phyloP scores from a whole-genome alignment of 2,888 invertebrate genomes.

The Galerucella nymphaeae region DNA sequence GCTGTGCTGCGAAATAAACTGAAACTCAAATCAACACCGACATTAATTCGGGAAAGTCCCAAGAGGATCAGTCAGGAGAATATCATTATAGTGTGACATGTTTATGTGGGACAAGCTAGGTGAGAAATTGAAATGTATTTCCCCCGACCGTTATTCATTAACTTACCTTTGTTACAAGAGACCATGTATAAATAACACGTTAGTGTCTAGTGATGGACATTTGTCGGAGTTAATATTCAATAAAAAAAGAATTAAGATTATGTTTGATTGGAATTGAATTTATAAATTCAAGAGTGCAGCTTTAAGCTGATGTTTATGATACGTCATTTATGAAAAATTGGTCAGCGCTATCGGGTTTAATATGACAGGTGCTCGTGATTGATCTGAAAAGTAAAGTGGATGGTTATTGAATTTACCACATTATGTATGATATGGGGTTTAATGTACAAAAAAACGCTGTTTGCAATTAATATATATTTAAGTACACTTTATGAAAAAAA shows the following conservation, averaged over 20 bases:
- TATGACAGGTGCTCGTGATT: too few relatives aligned
- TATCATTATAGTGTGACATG: constrained; percentile 21
- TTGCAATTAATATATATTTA: too few relatives aligned
- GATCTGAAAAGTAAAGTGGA: too few relatives aligned
- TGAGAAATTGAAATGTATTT: constrained; percentile 26
- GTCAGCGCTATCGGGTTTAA: too few relatives aligned
- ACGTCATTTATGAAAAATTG: too few relatives aligned
- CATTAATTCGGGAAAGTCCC: constrained; percentile 26
- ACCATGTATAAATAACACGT: not conserved
- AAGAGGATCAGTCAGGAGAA: constrained; percentile 23
- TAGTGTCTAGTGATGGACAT: not conserved
- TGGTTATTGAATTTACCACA: too few relatives aligned
- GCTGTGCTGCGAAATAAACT: constrained; percentile 16
- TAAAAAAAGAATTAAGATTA: not conserved
- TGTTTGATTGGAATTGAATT: too few relatives aligned
- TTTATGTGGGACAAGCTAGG: constrained; percentile 25
- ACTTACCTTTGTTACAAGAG: constrained; percentile 15
- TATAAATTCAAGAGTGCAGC: too few relatives aligned
- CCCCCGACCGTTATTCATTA: constrained; percentile 13
- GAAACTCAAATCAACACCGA: constrained; percentile 22
- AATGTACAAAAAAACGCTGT: too few relatives aligned
- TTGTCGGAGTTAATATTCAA: not conserved
- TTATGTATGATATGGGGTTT: too few relatives aligned
- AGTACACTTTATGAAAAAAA: too few relatives aligned
- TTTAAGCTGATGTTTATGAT: too few relatives aligned